Conservation (phyloP, 2,113 vertebrate species). For the Zosterops lateralis region DNA sequence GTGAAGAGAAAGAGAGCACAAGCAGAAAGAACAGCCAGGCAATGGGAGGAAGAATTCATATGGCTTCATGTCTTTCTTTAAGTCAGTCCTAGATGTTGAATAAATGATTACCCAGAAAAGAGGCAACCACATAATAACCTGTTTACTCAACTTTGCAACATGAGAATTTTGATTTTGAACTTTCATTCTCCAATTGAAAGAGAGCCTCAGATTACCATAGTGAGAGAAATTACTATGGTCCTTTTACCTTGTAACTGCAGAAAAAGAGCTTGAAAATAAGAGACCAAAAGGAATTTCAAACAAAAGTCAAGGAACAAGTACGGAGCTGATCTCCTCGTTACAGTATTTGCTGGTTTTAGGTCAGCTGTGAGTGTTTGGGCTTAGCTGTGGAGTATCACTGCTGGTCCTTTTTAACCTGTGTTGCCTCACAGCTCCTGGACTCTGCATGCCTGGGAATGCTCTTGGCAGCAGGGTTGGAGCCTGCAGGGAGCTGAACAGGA, state of each 20-base stretch:
- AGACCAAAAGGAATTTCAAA: not conserved
- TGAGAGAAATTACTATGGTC: not conserved
- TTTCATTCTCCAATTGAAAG: not conserved
- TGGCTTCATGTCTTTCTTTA: not conserved
- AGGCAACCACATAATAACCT: not conserved
- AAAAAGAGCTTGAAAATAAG: not conserved
- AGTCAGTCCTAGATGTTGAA: not conserved
- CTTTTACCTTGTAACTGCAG: not conserved
- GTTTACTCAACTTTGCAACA: not conserved
- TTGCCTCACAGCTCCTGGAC: not conserved
- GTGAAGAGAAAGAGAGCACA: not conserved
- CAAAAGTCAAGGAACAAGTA: not conserved
- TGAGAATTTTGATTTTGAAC: not conserved
- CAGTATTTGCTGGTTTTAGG: not conserved
- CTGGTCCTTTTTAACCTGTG: not conserved
- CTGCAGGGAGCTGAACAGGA: not conserved
- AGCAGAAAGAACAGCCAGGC: not conserved
- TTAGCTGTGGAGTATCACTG: not conserved
- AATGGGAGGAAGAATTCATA: not conserved
- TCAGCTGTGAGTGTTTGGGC: not conserved
- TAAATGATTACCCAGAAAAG: not conserved
- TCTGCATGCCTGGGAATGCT: not conserved
- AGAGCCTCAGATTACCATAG: not conserved
- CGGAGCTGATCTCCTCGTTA: fast-evolving
- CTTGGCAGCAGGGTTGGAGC: not conserved